Evolutionary conservation across 2,113 vertebrate genomes (phyloP), one percentile per base, ranked within the genome.

Genomic region (Rhinolophus ferrumequinum): DNA sequence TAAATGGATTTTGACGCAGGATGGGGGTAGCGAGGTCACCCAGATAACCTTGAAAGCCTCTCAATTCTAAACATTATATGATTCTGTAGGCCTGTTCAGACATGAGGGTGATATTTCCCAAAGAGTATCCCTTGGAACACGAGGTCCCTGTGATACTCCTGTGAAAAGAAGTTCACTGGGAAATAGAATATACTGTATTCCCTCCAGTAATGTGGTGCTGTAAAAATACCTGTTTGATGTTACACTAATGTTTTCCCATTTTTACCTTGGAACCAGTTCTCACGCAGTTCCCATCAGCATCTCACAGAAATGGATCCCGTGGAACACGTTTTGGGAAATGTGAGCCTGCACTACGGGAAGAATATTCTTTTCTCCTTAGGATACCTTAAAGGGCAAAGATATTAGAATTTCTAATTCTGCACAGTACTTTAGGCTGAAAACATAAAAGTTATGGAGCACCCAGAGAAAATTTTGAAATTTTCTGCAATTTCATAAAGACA

Each of bases 401-500:
- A 33, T 18, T 75, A 77, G 50, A 52, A 76, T 85, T 92, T 85
- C 76, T 84, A 70, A 76, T 64, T 93, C 44, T 90, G 56, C 66
- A 83, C 62, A 84, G n/a, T 50, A n/a, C 58, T 92, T 88, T 82
- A 50, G 89, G 75, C 28, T 60, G 50, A 91, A 73, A 94, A 80
- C 21, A 54, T 87, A 33, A 12, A 94, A 84, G 70, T 86, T 54
- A 64, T 30, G 44, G 1, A 67, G 72, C n/a, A 90, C 13, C 28
- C 35, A 67, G 60, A 80, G 60, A 96, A 92, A 82, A 89, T 11
- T 19, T 67, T 22, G 35, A 72, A 62, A 33, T 73, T 58, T 72
- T 94, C 70, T 88, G 56, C 54, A 70, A 90, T 97, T 90, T 94
- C 8, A 6, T 88, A 83, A 69, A 88, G 84, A 88, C 54, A 96